These are phyloP conservation scores for Chromobotia macracanthus DNA, from an alignment of 2,797 vertebrate genomes.

Conservation along the genomic window DNA sequence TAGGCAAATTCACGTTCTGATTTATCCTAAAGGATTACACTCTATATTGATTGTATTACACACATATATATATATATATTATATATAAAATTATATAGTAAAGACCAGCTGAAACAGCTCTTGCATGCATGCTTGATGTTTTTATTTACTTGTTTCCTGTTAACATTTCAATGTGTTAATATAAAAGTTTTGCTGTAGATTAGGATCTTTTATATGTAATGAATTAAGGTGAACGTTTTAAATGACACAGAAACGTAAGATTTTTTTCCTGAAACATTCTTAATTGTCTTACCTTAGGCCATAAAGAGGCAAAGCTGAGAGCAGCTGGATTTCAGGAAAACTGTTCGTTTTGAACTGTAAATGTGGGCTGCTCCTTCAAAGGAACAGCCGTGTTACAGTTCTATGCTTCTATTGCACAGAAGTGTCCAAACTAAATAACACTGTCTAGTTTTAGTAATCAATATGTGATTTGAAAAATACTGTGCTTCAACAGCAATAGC, in stretches of 20 bases:
- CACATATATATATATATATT: too few relatives aligned
- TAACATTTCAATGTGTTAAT: not conserved
- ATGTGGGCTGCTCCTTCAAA: not conserved
- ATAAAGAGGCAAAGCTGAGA: constrained; percentile 57
- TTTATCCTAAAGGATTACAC: not conserved
- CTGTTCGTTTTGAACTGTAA: not conserved
- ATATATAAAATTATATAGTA: too few relatives aligned
- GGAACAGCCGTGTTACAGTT: not conserved
- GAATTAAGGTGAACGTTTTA: too few relatives aligned
- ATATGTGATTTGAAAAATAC: too few relatives aligned
- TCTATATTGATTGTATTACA: not conserved
- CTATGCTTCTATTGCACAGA: not conserved
- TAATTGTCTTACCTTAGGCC: constrained; percentile 60
- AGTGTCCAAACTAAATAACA: not conserved
- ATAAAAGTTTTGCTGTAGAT: not conserved
- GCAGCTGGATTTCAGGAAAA: constrained; percentile 5
- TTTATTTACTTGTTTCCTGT: not conserved
- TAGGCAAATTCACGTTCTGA: not conserved
- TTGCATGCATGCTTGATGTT: not conserved
- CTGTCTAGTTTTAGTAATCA: too few relatives aligned
- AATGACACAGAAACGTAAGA: not conserved
- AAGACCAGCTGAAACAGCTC: not conserved
- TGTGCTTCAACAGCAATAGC: not conserved
- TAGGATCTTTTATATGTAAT: not conserved
- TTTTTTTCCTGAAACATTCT: constrained; percentile 27